Evolutionary conservation across 1,140 invertebrate genomes (phyloP).

Genomic region (Bombus turneri): DNA sequence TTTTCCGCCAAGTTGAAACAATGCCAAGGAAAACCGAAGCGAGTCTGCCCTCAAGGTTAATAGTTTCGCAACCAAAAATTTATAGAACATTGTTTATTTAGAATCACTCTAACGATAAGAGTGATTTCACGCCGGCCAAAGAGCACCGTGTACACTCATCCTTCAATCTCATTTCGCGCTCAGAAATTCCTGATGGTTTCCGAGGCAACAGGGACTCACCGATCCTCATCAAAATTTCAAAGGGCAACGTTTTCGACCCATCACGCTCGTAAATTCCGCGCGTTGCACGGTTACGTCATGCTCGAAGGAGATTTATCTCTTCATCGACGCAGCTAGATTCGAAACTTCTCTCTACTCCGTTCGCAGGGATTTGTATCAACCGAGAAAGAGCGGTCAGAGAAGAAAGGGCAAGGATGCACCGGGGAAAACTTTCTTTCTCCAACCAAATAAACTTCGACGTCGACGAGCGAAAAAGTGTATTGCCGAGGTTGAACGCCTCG

Average conservation of each 20-base stretch:
- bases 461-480: neutral
- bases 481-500: slow-evolving; percentile 5
- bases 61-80: neutral
- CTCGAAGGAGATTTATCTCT: slow-evolving; percentile 42
- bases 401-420: neutral
- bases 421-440: neutral
- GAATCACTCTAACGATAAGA: neutral
- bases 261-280: slow-evolving; percentile 18
- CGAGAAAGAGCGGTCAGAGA: too few species aligned
- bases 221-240: slow-evolving; percentile 41
- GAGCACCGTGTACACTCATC: slow-evolving; percentile 1
- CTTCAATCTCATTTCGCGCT: neutral
- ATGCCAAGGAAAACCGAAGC: too few species aligned
- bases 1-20: neutral
- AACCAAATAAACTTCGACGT: neutral
- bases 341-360: neutral
- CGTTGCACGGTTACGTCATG: slow-evolving; percentile 4
- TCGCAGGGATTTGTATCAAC: slow-evolving; percentile 5
- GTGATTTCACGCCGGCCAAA: neutral
- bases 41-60: neutral
- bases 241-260: slow-evolving; percentile 9
- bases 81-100: neutral
- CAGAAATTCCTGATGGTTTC: neutral
- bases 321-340: slow-evolving; percentile 30
- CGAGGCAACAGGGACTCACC: neutral